Evolutionary conservation across 1,140 invertebrate species (phyloP).

Genomic region (Bombus affinis): DNA sequence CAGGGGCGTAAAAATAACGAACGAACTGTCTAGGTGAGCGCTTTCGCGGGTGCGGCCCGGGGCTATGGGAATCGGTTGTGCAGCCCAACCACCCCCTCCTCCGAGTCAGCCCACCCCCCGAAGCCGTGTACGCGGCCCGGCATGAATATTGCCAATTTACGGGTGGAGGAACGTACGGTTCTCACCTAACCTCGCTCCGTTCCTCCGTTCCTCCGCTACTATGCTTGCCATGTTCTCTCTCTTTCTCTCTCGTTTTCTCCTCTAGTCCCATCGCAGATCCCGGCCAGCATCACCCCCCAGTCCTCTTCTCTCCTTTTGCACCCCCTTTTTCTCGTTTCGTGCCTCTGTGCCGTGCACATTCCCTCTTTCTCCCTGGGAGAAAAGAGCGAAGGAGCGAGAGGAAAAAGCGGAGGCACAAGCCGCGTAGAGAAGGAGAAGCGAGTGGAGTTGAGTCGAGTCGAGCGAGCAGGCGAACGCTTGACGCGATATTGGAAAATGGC

Average conservation of each 20-base stretch:
- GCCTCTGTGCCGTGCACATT: constrained; percentile 39
- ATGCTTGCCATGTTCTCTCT: not conserved
- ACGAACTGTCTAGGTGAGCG: constrained; percentile 67
- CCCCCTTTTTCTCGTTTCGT: constrained; percentile 68
- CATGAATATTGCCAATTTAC: constrained; percentile 76
- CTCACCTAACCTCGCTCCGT: constrained; percentile 68
- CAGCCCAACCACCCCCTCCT: constrained; percentile 39
- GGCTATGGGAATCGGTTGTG: constrained; percentile 62
- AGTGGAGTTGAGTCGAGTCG: constrained; percentile 7
- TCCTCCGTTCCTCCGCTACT: constrained; percentile 40
- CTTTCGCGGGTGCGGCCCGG: constrained; percentile 57
- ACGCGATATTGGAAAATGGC: constrained; percentile 82
- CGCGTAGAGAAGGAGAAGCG: not conserved
- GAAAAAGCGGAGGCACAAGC: constrained; percentile 41
- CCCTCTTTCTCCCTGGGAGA: constrained; percentile 42
- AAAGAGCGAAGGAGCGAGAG: constrained; percentile 49
- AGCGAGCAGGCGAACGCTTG: constrained; percentile 69
- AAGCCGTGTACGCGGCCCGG: constrained; percentile 68
- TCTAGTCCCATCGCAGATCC: constrained; percentile 41
- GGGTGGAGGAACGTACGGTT: constrained; percentile 71
- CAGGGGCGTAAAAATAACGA: constrained; percentile 68
- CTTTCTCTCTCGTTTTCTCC: not conserved
- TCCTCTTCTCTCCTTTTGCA: constrained; percentile 37
- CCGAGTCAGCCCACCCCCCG: constrained; percentile 27
- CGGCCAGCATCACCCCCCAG: not conserved